Percentiles rank a stretch among this genome's conserved stretches.
phyloP scores from a whole-genome alignment of 2,888 invertebrate species.

The Oeneis ivallda region DNA sequence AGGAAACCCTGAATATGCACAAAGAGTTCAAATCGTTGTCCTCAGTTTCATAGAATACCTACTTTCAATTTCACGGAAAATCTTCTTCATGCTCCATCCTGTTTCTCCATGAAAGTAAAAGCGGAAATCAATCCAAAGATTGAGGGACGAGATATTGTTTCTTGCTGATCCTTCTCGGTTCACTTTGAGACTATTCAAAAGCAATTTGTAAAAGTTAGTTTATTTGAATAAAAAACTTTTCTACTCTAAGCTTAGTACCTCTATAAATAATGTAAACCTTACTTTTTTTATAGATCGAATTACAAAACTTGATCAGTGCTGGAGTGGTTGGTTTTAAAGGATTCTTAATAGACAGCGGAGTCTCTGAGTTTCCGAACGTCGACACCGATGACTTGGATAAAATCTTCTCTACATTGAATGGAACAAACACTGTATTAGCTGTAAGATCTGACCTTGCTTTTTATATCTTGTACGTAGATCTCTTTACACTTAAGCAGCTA shows the following conservation, averaged over 20 bases:
- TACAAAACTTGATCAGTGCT: constrained; percentile 77
- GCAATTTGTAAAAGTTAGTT: too few relatives aligned
- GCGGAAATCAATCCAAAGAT: too few relatives aligned
- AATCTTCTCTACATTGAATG: constrained; percentile 80
- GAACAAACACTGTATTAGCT: constrained; percentile 82
- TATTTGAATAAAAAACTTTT: too few relatives aligned
- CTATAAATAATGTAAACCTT: constrained; percentile 1
- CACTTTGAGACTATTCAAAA: too few relatives aligned
- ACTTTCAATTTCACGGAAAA: too few relatives aligned
- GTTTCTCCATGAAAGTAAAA: too few relatives aligned
- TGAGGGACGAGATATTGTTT: too few relatives aligned
- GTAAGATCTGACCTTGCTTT: constrained; percentile 64
- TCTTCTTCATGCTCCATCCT: too few relatives aligned
- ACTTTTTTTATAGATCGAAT: constrained; percentile 65
- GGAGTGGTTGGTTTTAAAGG: constrained; percentile 89
- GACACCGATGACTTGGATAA: constrained; percentile 76
- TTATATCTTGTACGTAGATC: constrained; percentile 4
- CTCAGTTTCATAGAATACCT: too few relatives aligned
- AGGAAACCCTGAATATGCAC: too few relatives aligned
- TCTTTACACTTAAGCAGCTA: neutral
- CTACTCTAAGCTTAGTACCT: neutral
- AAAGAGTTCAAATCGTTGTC: too few relatives aligned
- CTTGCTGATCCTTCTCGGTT: too few relatives aligned
- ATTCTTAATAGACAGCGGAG: constrained; percentile 83
- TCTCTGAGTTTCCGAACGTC: constrained; percentile 85